These are phyloP conservation scores for Mionectes macconnelli DNA, from an alignment of 2,113 vertebrate genomes.

Conservation along the genomic window DNA sequence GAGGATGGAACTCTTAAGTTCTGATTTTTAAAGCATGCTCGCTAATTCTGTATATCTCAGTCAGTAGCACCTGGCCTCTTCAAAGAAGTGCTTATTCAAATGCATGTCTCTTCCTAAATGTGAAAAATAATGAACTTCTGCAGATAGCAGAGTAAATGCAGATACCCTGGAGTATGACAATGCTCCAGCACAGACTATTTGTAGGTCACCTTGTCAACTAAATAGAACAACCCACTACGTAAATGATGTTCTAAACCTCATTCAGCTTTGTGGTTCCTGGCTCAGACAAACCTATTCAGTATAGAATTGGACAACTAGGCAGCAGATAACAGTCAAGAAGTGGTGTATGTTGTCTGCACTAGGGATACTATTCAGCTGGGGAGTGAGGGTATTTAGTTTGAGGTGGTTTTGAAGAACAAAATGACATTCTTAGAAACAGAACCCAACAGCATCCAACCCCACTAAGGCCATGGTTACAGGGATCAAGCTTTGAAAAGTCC, in stretches of 20 bases:
- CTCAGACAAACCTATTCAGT: background rate
- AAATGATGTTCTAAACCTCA: background rate
- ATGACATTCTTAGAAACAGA: background rate
- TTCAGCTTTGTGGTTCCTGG: background rate
- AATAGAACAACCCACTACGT: background rate
- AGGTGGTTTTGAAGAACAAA: background rate
- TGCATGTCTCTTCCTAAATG: background rate
- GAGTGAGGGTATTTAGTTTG: background rate
- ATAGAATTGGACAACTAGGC: background rate
- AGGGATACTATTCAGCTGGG: background rate
- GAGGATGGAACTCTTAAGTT: background rate
- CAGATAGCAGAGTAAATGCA: background rate
- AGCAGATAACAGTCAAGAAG: background rate
- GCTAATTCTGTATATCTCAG: background rate
- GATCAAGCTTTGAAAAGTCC: background rate
- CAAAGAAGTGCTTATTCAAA: background rate
- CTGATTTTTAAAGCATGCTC: background rate
- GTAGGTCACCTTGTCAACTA: background rate
- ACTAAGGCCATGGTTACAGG: background rate
- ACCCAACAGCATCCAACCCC: background rate
- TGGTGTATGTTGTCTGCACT: background rate
- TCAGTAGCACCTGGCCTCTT: slow-evolving; percentile 15
- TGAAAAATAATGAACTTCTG: background rate
- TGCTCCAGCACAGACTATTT: background rate
- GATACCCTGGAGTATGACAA: background rate